These are phyloP conservation scores for Campylorhamphus procurvoides DNA, from an alignment of 2,113 vertebrate genomes.

Conservation along the genomic window DNA sequence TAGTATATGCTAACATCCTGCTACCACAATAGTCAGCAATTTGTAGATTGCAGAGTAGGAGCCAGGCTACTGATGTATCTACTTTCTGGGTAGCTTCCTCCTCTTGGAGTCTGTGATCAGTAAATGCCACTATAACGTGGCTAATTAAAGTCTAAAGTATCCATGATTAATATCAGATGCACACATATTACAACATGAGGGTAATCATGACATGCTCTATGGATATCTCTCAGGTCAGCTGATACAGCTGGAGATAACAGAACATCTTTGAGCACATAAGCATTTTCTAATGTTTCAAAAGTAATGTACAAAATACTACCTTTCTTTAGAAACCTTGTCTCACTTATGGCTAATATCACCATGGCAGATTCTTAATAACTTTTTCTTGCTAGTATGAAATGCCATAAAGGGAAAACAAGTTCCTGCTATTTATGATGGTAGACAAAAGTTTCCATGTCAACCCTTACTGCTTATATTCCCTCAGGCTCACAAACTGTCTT, in stretches of 20 bases:
- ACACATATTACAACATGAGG: background rate
- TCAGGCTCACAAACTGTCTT: background rate
- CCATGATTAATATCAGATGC: background rate
- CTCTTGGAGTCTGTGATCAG: background rate
- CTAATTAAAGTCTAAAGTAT: background rate
- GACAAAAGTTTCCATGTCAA: background rate
- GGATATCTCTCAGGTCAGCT: background rate
- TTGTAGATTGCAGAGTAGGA: background rate
- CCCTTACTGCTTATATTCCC: background rate
- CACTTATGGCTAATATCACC: background rate
- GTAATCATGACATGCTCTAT: background rate
- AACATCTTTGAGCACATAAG: background rate
- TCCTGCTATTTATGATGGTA: background rate
- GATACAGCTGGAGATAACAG: background rate
- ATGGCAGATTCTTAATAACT: background rate
- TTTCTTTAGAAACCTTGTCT: background rate
- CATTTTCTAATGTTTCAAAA: background rate
- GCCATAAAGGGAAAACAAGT: background rate
- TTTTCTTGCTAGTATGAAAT: background rate
- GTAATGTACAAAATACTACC: background rate
- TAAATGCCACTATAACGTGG: background rate
- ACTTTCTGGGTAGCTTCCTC: background rate
- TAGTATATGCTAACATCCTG: background rate
- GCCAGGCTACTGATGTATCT: background rate
- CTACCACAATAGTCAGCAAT: background rate